Percentiles rank a stretch among this genome's conserved stretches.
These are phyloP conservation scores for Pelodiscus sinensis DNA, from an alignment of 2,113 vertebrate species.

Conservation along the genomic window DNA sequence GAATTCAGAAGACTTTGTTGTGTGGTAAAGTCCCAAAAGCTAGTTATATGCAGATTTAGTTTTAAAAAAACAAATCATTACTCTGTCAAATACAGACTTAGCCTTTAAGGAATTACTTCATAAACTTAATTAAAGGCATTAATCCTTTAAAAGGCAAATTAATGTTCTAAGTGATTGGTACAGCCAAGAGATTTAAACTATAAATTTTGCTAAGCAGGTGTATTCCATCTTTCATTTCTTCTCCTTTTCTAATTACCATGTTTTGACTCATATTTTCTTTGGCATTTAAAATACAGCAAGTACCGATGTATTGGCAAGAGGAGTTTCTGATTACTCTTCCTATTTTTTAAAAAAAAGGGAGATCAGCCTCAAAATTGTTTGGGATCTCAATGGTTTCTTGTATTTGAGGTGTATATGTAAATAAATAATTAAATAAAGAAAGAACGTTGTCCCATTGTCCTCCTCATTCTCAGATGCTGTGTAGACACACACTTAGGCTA, in stretches of 20 bases:
- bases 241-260: constrained; percentile 23
- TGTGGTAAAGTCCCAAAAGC: not conserved
- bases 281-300: not conserved
- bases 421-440: not conserved
- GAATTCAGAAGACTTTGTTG: not conserved
- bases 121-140: constrained; percentile 72
- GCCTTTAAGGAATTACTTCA: constrained; percentile 63
- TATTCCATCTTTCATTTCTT: constrained; percentile 23
- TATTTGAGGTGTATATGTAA: not conserved
- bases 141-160: constrained; percentile 71
- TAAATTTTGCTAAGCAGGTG: constrained; percentile 50
- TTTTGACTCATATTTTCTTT: constrained; percentile 40
- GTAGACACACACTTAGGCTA: too few relatives aligned
- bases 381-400: not conserved
- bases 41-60: not conserved
- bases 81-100: constrained; percentile 36
- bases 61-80: constrained; percentile 61
- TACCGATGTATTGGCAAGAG: not conserved
- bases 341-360: not conserved
- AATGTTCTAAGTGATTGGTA: constrained; percentile 56
- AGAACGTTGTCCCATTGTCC: not conserved
- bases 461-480: not conserved
- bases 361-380: not conserved
- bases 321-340: not conserved
- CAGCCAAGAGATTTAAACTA: constrained; percentile 52